Conservation (phyloP, 2,888 invertebrate species). For the Acanthoscelides obtectus region DNA sequence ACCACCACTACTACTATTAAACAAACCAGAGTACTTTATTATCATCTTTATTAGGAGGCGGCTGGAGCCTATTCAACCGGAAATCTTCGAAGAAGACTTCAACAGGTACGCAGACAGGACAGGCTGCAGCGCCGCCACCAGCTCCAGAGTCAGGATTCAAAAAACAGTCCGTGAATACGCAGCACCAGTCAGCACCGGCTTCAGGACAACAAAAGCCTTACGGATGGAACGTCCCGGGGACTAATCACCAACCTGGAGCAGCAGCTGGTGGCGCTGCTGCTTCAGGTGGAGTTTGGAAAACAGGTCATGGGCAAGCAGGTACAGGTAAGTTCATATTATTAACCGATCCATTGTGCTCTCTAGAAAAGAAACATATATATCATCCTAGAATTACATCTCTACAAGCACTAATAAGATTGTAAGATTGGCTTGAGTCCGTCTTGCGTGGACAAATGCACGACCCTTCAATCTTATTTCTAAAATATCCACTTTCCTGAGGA, state of each 20-base stretch:
- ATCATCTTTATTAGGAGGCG: conserved; percentile 9
- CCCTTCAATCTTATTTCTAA: too few relatives aligned
- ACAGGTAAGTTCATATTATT: too few relatives aligned
- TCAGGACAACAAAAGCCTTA: conserved; percentile 22
- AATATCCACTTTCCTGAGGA: too few relatives aligned
- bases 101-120: conserved; percentile 6
- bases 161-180: conserved; percentile 24
- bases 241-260: conserved; percentile 8
- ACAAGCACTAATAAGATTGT: too few relatives aligned
- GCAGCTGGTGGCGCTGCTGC: not conserved
- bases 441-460: too few relatives aligned
- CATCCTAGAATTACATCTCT: too few relatives aligned
- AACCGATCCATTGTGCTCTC: too few relatives aligned
- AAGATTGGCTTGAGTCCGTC: too few relatives aligned
- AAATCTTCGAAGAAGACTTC: conserved; percentile 14
- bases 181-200: conserved; percentile 15
- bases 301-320: not conserved
- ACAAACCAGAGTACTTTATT: too few relatives aligned
- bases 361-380: too few relatives aligned
- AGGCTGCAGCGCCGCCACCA: conserved; percentile 12
- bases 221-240: conserved; percentile 33
- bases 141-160: conserved; percentile 22
- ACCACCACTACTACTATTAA: too few relatives aligned
- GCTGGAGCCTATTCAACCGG: conserved; percentile 20
- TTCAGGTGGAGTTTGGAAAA: not conserved